Evolutionary conservation across 2,888 invertebrate species (phyloP), one percentile per base, ranked within the genome.

Genomic region (Thecocarcelia acutangulata): DNA sequence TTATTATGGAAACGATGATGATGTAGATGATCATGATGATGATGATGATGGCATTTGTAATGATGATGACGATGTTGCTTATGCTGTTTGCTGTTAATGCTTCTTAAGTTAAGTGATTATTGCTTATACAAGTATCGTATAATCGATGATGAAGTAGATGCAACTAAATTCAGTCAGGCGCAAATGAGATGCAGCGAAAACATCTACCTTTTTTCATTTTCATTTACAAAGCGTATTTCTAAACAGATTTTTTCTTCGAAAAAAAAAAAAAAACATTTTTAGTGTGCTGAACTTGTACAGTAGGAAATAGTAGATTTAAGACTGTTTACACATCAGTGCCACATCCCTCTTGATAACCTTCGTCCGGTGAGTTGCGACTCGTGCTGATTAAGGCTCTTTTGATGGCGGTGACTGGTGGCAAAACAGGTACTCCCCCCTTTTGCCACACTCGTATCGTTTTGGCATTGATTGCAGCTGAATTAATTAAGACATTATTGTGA

Each of bases 271-370:
- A 2, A 33, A 33, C 8, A 9, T 37, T 42, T 50, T 42, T 52
- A 40, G 1, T 42, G 1, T 42, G 17, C 24, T 56, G 56, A 76
- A 61, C 19, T 54, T 72, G 58, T 70, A 68, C 56, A 73, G 54
- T 72, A 77, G 54, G 72, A 75, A 74, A 66, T n/a, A 61, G 69
- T 24, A 66, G 54, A 21, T 12, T 9, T 24, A 13, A 3, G 46
- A 17, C 44, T 73, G 61, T 87, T 86, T 95, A 97, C 90, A 97
- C 97, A 91, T 97, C 97, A 85, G 97, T 97, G 85, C 97, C 97
- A 91, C 96, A 96, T 87, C 97, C 97, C 92, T 97, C 97, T 91
- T 97, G 97, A 90, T 97, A 97, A 83, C 96, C 96, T 91, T 97
- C 97, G 88, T 97, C 97, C 50, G 96, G 95, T 24, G 97, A 95